A percentile compares a stretch with the other conserved stretches of the same genome.
Evolutionary conservation across 2,113 vertebrate genomes (phyloP).

Genomic region (Zosterops borbonicus): DNA sequence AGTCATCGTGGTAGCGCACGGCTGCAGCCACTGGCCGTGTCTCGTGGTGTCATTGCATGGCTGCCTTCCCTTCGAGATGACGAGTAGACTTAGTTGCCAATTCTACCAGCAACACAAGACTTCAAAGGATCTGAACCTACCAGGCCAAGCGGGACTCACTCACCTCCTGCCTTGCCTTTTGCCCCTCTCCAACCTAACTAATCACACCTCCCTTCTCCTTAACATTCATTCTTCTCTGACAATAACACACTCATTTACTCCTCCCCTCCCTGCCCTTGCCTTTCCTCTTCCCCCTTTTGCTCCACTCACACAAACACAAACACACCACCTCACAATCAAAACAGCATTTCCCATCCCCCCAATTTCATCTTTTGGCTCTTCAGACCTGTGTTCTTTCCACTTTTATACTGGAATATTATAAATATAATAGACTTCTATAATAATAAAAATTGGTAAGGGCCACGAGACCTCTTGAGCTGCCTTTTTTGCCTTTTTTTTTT

Average conservation of each 20-base stretch:
- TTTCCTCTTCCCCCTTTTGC: neutral
- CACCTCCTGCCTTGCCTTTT: neutral
- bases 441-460: rapidly evolving
- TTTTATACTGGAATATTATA: too few species aligned
- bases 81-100: too few species aligned
- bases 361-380: neutral
- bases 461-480: neutral
- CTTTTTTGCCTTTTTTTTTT: too few species aligned
- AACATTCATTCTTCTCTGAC: neutral
- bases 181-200: neutral
- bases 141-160: neutral
- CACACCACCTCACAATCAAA: neutral
- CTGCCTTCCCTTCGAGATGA: too few species aligned
- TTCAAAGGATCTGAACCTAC: too few species aligned
- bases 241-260: neutral
- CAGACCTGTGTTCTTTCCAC: neutral
- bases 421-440: too few species aligned
- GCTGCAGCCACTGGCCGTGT: too few species aligned
- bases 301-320: neutral
- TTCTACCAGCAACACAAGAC: too few species aligned
- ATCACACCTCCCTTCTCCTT: neutral
- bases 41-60: too few species aligned
- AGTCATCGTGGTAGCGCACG: too few species aligned
- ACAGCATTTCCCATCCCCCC: neutral
- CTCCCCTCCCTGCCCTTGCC: too few species aligned